phyloP scores from a whole-genome alignment of 2,888 invertebrate genomes.

The Trichacis sp. region DNA sequence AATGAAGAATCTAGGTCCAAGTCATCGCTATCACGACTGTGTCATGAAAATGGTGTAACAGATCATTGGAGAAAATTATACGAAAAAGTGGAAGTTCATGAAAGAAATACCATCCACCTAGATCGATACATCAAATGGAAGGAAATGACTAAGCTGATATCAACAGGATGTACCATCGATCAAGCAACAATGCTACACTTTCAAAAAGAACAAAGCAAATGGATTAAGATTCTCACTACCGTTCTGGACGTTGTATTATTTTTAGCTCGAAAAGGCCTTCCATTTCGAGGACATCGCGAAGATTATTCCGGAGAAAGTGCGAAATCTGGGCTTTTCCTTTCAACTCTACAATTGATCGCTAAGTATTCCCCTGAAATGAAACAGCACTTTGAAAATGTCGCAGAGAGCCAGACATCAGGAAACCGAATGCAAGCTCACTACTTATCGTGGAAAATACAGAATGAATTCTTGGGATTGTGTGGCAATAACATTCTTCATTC shows the following conservation, averaged over 20 bases:
- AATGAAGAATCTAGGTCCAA: conserved; percentile 2
- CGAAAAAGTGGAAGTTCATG: conserved; percentile 11
- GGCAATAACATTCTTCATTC: conserved; percentile 4
- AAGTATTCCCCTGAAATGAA: conserved; percentile 3
- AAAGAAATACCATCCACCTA: conserved; percentile 4
- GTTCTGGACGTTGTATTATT: conserved; percentile 8
- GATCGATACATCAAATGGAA: conserved; percentile 11
- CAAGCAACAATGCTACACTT: conserved; percentile 3
- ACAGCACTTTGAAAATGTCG: background rate
- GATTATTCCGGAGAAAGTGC: background rate
- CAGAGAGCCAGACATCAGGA: too few species aligned
- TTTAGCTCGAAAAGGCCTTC: background rate
- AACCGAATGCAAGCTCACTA: conserved; percentile 12
- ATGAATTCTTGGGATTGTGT: conserved; percentile 12
- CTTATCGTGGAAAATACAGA: conserved; percentile 11
- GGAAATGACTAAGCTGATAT: background rate
- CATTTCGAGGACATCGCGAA: background rate
- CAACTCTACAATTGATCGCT: background rate
- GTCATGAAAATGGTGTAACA: conserved; percentile 3
- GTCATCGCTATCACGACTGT: background rate
- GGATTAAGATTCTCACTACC: conserved; percentile 7
- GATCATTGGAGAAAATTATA: conserved; percentile 16
- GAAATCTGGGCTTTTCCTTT: background rate
- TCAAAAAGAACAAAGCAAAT: conserved; percentile 9
- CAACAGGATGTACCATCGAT: too few species aligned